phyloP scores from a whole-genome alignment of 2,888 invertebrate species.

The Trimorus sp. region DNA sequence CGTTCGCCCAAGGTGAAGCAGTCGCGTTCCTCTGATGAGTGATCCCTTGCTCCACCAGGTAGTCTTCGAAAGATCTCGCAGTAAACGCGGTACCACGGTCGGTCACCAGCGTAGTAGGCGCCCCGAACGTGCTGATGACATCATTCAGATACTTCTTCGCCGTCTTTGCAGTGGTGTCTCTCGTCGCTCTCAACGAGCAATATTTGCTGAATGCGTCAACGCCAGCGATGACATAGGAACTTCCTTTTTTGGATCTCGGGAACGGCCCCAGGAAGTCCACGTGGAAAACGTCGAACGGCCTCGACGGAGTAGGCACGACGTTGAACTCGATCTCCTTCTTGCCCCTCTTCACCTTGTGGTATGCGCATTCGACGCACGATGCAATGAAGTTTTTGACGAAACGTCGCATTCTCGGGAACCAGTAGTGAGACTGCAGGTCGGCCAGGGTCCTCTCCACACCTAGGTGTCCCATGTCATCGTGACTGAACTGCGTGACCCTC shows the following conservation, averaged over 20 bases:
- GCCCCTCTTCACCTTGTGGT: conserved; percentile 3
- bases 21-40: no score
- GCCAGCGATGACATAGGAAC: neutral
- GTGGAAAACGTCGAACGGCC: conserved; percentile 13
- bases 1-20: no score
- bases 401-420: conserved; percentile 17
- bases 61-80: no score
- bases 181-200: neutral
- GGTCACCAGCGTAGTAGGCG: neutral
- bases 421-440: conserved; percentile 7
- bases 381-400: conserved; percentile 19
- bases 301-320: neutral
- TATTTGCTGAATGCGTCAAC: conserved; percentile 17
- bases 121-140: neutral
- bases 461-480: conserved; percentile 15
- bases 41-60: no score
- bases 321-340: conserved; percentile 7
- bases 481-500: conserved; percentile 1
- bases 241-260: neutral
- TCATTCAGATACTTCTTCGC: neutral
- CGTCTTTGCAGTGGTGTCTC: conserved; percentile 3
- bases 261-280: conserved; percentile 9
- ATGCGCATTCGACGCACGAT: conserved; percentile 25
- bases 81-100: no score
- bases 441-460: conserved; percentile 12